A percentile compares a stretch with the other conserved stretches of the same genome.
phyloP scores from a whole-genome alignment of 2,797 vertebrate genomes.

The Gouania willdenowi region DNA sequence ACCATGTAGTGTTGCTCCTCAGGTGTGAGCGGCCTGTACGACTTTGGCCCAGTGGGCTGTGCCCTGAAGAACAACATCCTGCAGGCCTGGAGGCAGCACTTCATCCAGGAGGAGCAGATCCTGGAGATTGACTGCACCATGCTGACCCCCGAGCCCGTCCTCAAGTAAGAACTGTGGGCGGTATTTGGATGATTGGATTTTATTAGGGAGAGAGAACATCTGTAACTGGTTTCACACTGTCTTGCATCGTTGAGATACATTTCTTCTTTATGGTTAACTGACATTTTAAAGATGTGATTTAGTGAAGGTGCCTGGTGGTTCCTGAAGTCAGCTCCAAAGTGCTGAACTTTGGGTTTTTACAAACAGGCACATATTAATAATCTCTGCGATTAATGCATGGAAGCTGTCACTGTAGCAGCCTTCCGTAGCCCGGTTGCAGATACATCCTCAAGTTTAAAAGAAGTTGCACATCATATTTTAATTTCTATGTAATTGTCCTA shows the following conservation, averaged over 20 bases:
- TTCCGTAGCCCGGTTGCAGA: conserved; percentile 76
- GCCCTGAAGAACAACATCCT: conserved; percentile 97
- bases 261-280: too few species aligned
- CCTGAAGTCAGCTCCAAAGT: conserved; percentile 54
- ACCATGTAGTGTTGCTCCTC: conserved; percentile 36
- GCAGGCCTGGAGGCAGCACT: conserved; percentile 95
- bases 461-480: fast-evolving
- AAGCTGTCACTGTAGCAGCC: conserved; percentile 46
- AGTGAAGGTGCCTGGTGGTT: conserved; percentile 60
- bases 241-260: too few species aligned
- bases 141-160: conserved; percentile 92
- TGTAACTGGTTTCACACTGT: too few species aligned
- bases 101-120: conserved; percentile 98
- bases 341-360: conserved; percentile 62
- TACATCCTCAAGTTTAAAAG: conserved; percentile 20
- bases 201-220: too few species aligned
- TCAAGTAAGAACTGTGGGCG: conserved; percentile 78
- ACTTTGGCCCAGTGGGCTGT: conserved; percentile 96
- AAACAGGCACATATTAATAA: conserved; percentile 64
- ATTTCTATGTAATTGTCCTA: background rate
- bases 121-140: conserved; percentile 98
- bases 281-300: too few species aligned
- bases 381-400: conserved; percentile 70
- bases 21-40: conserved; percentile 97
- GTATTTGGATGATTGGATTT: too few species aligned